phyloP scores from a whole-genome alignment of 2,888 invertebrate species.

The Trichacis sp. region DNA sequence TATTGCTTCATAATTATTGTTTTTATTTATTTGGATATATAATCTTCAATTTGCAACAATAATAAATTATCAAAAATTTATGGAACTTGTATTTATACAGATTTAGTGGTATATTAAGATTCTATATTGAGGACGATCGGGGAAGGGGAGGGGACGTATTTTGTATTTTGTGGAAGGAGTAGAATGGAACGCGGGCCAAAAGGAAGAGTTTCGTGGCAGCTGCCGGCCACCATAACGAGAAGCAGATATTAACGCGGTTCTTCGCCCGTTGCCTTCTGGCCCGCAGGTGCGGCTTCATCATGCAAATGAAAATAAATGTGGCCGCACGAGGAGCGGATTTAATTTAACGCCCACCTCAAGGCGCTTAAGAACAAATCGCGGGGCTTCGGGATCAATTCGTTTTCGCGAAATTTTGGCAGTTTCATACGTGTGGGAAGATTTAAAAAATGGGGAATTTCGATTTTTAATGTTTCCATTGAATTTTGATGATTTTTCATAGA shows the following conservation, averaged over 20 bases:
- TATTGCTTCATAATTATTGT: too few relatives aligned
- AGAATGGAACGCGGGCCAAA: slow-evolving; percentile 41
- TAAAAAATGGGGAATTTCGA: too few relatives aligned
- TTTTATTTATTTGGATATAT: too few relatives aligned
- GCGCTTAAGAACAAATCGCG: slow-evolving; percentile 21
- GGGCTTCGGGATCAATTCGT: too few relatives aligned
- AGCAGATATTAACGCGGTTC: slow-evolving; percentile 61
- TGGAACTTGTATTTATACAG: too few relatives aligned
- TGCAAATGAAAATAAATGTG: slow-evolving; percentile 41
- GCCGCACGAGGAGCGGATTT: slow-evolving; percentile 33
- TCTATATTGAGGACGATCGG: slow-evolving; percentile 19
- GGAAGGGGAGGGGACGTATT: slow-evolving; percentile 2
- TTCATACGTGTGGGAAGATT: too few relatives aligned
- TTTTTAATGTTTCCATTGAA: too few relatives aligned
- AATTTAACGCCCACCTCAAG: slow-evolving; percentile 31
- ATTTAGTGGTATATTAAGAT: too few relatives aligned
- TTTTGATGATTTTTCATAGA: too few relatives aligned
- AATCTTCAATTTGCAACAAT: too few relatives aligned
- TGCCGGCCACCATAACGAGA: slow-evolving; percentile 57
- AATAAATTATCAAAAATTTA: too few relatives aligned
- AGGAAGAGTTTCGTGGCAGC: slow-evolving; percentile 45
- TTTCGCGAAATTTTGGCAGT: too few relatives aligned
- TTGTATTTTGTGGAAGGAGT: slow-evolving; percentile 21
- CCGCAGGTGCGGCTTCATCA: slow-evolving; percentile 46
- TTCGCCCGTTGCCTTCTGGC: slow-evolving; percentile 40